Evolutionary conservation across 2,113 vertebrate genomes (phyloP).

Genomic region (Ardeotis arabs): DNA sequence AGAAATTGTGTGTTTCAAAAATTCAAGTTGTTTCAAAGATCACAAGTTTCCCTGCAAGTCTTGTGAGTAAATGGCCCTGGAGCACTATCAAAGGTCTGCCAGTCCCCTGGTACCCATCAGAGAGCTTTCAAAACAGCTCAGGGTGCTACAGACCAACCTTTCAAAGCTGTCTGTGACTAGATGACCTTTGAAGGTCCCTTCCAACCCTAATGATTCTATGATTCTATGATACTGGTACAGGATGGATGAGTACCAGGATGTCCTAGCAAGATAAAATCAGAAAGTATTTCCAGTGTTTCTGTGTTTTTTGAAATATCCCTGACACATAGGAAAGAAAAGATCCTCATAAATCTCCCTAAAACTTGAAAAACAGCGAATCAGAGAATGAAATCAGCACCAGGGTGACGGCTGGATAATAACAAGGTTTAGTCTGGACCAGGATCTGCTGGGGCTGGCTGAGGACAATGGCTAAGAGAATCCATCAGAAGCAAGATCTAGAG

Average conservation of each 20-base stretch:
- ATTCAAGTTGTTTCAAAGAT: neutral
- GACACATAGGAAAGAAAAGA: neutral
- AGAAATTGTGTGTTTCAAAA: neutral
- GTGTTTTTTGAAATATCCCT: neutral
- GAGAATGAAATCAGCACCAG: neutral
- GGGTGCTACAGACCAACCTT: neutral
- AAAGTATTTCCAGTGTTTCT: neutral
- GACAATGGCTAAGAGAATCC: neutral
- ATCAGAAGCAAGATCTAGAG: neutral
- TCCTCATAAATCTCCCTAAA: neutral
- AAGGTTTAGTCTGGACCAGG: neutral
- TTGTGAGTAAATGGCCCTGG: neutral
- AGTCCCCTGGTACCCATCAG: neutral
- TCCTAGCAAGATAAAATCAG: neutral
- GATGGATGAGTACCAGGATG: neutral
- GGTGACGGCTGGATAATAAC: neutral
- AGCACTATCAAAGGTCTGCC: neutral
- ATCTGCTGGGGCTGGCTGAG: neutral
- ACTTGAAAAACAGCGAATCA: neutral
- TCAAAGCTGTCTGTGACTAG: neutral
- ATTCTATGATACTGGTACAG: neutral
- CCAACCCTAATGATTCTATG: neutral
- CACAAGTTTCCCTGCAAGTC: neutral
- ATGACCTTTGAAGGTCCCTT: too few species aligned
- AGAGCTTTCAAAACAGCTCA: neutral